Conservation (phyloP, 1,140 invertebrate genomes). For the Philaenus spumarius region DNA sequence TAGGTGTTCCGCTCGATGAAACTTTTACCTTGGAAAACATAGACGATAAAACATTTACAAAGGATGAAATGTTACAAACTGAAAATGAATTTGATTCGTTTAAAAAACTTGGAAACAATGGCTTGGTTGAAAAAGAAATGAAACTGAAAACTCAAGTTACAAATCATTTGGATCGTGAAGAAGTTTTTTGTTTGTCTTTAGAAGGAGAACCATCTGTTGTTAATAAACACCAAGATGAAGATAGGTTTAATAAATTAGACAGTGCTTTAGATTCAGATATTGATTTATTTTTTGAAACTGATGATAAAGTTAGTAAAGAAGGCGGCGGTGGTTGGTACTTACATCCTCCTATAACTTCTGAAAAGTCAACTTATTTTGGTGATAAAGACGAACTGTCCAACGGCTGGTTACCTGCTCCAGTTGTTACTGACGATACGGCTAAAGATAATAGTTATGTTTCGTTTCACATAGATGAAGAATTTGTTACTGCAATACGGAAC, state of each 20-base stretch:
- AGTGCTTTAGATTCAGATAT: constrained; percentile 6
- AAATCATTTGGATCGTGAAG: too few species aligned
- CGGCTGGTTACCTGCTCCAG: constrained; percentile 40
- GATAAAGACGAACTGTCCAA: constrained; percentile 28
- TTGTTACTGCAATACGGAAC: constrained; percentile 59
- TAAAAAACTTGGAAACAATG: neutral
- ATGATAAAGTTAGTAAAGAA: constrained; percentile 11
- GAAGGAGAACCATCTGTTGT: neutral
- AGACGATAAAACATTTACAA: too few species aligned
- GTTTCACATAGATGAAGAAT: constrained; percentile 58
- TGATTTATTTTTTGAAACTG: constrained; percentile 13
- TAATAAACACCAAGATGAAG: neutral
- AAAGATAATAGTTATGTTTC: constrained; percentile 48
- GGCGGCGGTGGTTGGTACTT: constrained; percentile 47
- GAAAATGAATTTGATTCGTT: neutral
- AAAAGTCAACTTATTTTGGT: constrained; percentile 8
- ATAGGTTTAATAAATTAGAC: constrained; percentile 3
- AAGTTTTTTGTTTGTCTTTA: neutral
- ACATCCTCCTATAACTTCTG: constrained; percentile 35
- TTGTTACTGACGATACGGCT: constrained; percentile 30
- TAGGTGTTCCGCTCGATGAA: too few species aligned
- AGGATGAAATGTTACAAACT: neutral
- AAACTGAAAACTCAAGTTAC: too few species aligned
- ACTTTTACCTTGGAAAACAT: too few species aligned
- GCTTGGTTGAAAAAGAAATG: neutral